Percentiles rank a stretch among this genome's conserved stretches.
Conservation (phyloP, 2,797 vertebrate species). For the Amniataba percoides region DNA sequence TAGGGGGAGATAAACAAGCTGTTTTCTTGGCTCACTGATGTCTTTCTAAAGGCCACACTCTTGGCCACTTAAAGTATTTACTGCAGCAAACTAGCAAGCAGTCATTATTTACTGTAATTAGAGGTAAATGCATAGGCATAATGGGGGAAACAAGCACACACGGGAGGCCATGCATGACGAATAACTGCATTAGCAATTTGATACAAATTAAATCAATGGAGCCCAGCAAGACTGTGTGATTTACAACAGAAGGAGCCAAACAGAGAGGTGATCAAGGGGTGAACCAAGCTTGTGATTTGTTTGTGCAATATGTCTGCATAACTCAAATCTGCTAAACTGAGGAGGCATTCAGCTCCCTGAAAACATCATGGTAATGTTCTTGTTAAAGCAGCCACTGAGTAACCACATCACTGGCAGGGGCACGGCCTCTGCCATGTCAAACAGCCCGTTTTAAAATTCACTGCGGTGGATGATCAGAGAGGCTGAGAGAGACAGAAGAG, state of each 20-base stretch:
- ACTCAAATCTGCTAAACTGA: conserved; percentile 31
- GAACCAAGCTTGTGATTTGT: conserved; percentile 63
- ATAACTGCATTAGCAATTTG: conserved; percentile 80
- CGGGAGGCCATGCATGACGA: conserved; percentile 66
- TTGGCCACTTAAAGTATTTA: conserved; percentile 56
- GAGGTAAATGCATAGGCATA: conserved; percentile 70
- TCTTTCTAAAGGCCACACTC: conserved; percentile 48
- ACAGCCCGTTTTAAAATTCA: conserved; percentile 57
- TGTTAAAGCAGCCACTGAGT: conserved; percentile 48
- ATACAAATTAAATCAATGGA: conserved; percentile 80
- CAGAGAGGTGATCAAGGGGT: conserved; percentile 71
- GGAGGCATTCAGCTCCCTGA: conserved; percentile 45
- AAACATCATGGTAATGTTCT: conserved; percentile 46
- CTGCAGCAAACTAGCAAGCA: conserved; percentile 59
- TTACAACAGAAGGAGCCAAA: conserved; percentile 57
- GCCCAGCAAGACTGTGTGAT: conserved; percentile 64
- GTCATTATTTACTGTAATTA: conserved; percentile 74
- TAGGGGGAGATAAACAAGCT: conserved; percentile 36
- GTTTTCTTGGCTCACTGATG: conserved; percentile 38
- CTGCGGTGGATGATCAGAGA: conserved; percentile 48
- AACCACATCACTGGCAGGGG: conserved; percentile 52
- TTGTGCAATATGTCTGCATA: conserved; percentile 55
- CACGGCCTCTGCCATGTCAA: conserved; percentile 44
- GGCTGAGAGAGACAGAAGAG: conserved; percentile 40
- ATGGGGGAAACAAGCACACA: conserved; percentile 73